Percentiles rank a stretch among this genome's conserved stretches.
These are phyloP conservation scores for Oryzias dopingdopingensis DNA, from an alignment of 2,797 vertebrate species.

Conservation along the genomic window DNA sequence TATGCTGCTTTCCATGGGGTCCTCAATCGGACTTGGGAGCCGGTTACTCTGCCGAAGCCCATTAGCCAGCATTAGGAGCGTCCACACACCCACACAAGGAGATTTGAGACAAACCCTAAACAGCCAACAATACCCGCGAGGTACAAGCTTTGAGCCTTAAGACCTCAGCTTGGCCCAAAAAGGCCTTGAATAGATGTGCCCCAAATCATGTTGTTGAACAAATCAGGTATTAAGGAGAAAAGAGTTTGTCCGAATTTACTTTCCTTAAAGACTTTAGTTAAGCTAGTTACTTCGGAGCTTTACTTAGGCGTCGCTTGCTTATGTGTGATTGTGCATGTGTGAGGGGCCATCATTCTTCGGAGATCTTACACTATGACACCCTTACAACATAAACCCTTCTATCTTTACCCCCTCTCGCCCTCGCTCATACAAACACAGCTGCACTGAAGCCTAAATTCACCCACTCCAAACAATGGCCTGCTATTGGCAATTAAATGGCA, in stretches of 20 bases:
- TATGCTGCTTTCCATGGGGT: slow-evolving; percentile 77
- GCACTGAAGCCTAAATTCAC: slow-evolving; percentile 71
- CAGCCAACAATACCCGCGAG: slow-evolving; percentile 81
- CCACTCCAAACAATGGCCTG: slow-evolving; percentile 79
- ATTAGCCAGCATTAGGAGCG: slow-evolving; percentile 91
- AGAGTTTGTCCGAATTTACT: slow-evolving; percentile 99
- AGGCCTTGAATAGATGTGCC: slow-evolving; percentile 97
- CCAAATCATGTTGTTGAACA: slow-evolving; percentile 99
- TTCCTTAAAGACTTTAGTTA: slow-evolving; percentile 99
- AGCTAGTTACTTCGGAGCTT: slow-evolving; percentile 99
- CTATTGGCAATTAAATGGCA: slow-evolving; percentile 85
- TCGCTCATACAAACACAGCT: slow-evolving; percentile 56
- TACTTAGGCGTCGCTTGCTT: slow-evolving; percentile 84
- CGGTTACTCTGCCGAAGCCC: slow-evolving; percentile 80
- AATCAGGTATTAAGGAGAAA: slow-evolving; percentile 99
- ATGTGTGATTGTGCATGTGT: slow-evolving; percentile 76
- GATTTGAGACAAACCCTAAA: slow-evolving; percentile 96
- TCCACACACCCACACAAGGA: slow-evolving; percentile 87
- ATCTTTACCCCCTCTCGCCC: slow-evolving; percentile 62
- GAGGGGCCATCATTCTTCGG: slow-evolving; percentile 78
- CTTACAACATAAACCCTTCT: slow-evolving; percentile 70
- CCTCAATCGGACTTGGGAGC: slow-evolving; percentile 73
- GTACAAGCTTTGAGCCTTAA: slow-evolving; percentile 84
- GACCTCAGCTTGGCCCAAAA: slow-evolving; percentile 85
- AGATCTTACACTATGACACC: slow-evolving; percentile 78